Percentiles rank a stretch among this genome's conserved stretches.
Evolutionary conservation across 2,888 invertebrate genomes (phyloP).

Genomic region (Autographa gamma): DNA sequence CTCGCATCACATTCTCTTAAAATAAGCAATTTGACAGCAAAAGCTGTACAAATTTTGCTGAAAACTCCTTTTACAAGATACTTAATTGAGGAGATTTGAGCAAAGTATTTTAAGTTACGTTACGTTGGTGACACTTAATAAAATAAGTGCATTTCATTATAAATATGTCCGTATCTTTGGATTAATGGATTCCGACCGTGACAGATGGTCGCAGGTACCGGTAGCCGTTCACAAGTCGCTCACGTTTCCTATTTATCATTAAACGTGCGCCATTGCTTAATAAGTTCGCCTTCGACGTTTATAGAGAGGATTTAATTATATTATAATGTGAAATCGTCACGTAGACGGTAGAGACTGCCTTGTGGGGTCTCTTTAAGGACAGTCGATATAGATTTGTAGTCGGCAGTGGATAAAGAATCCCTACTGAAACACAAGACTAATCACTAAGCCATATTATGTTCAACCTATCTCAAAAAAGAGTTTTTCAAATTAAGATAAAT

Average conservation of each 20-base stretch:
- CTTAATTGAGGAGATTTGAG: too few species aligned
- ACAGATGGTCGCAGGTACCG: slow-evolving; percentile 30
- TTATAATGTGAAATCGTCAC: slow-evolving; percentile 24
- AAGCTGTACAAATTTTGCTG: too few species aligned
- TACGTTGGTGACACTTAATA: too few species aligned
- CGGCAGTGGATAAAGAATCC: too few species aligned
- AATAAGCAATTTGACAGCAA: too few species aligned
- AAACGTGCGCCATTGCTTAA: slow-evolving; percentile 44
- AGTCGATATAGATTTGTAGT: background rate
- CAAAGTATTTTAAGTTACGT: too few species aligned
- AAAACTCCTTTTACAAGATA: too few species aligned
- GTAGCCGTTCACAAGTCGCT: slow-evolving; percentile 36
- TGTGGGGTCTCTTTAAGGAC: background rate
- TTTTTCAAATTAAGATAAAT: too few species aligned
- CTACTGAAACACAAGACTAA: too few species aligned
- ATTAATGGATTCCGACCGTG: slow-evolving; percentile 52
- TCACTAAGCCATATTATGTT: too few species aligned
- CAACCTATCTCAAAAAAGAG: too few species aligned
- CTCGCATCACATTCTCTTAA: too few species aligned
- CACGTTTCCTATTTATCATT: slow-evolving; percentile 53
- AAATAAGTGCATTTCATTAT: background rate
- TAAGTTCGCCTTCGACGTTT: slow-evolving; percentile 42
- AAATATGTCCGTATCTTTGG: slow-evolving; percentile 31
- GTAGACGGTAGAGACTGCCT: slow-evolving; percentile 10
- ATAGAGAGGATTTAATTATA: slow-evolving; percentile 31